Base-by-base conservation (phyloP, 2,797 vertebrate species). In the Notolepis coatsorum region DNA sequence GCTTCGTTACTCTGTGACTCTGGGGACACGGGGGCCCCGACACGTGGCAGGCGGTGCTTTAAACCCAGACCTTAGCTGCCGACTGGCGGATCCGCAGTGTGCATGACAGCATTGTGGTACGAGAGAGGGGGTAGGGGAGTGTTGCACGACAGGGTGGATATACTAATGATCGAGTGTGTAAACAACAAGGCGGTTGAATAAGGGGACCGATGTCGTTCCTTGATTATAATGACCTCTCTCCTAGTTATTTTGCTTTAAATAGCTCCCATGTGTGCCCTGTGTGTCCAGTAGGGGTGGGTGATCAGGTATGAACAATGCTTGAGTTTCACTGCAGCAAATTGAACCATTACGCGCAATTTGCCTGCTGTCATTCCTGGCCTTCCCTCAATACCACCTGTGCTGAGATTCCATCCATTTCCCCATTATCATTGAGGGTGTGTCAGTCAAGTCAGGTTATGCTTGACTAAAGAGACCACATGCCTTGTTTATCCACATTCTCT, bases 271-370 rank as follows among this genome's bases (percentile, higher is more conserved):
- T 51, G 24, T 45, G 20, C 13, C 20, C 48, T 35, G 37, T 61
- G 35, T 62, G 10, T 68, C 49, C 69, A 51, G 55, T 66, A 41
- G 61, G 66, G 67, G 59, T 70, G 54, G 67, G 39, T 64, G 38
- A n/a, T n/a, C 3, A 5, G 8, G 68, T 63, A 61, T 65, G 58
- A 71, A 79, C 43, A 60, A 50, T 80, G 70, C 76, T 65, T 31
- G 2, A 62, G 75, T 76, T 75, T 70, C 55, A 63, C 62, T 23
- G 43, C 39, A 62, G 64, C 46, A 79, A 80, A 81, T 75, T 81
- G 65, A 76, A 31, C 52, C 71, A 79, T 86, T 69, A 79, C 47
- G 39, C 49, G 60, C 69, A 72, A 72, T 84, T 81, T 79, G n/a
- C n/a, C n/a, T n/a, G 48, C 49, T 81, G 71, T 68, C 47, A 80